These are phyloP conservation scores for Tyria jacobaeae DNA, from an alignment of 2,888 invertebrate genomes.

Conservation along the genomic window DNA sequence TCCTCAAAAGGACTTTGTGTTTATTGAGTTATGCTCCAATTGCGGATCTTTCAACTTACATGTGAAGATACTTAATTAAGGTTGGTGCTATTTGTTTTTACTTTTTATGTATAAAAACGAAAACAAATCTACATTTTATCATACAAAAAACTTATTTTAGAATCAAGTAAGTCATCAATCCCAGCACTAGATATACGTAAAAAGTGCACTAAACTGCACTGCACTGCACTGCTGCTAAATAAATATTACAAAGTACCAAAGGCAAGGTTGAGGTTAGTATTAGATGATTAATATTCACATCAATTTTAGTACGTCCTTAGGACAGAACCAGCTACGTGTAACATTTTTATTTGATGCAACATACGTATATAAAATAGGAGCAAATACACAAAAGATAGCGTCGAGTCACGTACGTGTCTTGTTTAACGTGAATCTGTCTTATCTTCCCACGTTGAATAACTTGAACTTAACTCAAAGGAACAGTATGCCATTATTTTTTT, in stretches of 20 bases:
- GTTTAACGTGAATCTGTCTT: constrained; percentile 44
- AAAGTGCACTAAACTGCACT: no score
- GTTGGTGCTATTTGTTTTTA: no score
- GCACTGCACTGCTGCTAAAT: not conserved
- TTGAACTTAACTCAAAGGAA: constrained; percentile 37
- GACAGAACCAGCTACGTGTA: constrained; percentile 9
- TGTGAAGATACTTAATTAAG: no score
- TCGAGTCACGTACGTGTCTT: constrained; percentile 41
- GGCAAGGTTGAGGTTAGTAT: no score
- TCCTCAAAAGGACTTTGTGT: no score
- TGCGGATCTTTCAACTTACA: no score
- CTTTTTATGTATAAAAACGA: no score
- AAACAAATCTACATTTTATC: no score
- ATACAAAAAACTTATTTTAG: no score
- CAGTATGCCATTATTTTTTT: constrained; percentile 2
- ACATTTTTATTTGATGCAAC: constrained; percentile 33
- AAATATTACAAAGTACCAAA: not conserved
- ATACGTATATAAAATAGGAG: constrained; percentile 36
- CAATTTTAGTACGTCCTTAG: constrained; percentile 5
- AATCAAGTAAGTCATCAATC: no score
- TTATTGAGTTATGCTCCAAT: no score
- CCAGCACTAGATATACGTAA: no score
- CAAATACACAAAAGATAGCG: constrained; percentile 38
- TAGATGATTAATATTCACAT: not conserved
- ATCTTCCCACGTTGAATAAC: constrained; percentile 35